These are phyloP conservation scores for Serranus cabrilla DNA, from an alignment of 2,797 vertebrate species.

Conservation along the genomic window DNA sequence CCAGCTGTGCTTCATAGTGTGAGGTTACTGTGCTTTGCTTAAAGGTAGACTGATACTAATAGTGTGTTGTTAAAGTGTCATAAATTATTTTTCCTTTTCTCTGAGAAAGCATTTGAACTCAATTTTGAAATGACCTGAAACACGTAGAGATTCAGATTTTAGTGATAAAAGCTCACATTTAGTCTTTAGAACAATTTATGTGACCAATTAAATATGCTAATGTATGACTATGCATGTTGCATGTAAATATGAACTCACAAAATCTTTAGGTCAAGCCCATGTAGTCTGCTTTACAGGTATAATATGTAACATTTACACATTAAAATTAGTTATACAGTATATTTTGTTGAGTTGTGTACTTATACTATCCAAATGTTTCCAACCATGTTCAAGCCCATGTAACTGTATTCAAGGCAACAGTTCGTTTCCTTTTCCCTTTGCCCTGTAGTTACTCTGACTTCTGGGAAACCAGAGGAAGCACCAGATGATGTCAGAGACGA, in stretches of 20 bases:
- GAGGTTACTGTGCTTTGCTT: not conserved
- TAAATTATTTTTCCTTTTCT: not conserved
- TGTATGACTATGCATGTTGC: not conserved
- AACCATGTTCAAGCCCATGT: too few species aligned
- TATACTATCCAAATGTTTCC: too few species aligned
- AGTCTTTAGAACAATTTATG: not conserved
- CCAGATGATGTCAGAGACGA: too few species aligned
- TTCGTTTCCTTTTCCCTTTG: too few species aligned
- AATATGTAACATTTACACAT: too few species aligned
- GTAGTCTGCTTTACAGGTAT: too few species aligned
- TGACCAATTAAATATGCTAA: not conserved
- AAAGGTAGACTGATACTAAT: not conserved
- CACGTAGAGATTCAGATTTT: too few species aligned
- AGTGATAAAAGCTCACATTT: not conserved
- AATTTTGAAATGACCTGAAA: conserved; percentile 1
- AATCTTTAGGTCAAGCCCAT: not conserved
- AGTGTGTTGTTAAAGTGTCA: not conserved
- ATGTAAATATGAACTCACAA: not conserved
- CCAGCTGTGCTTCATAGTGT: not conserved
- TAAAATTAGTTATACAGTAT: too few species aligned
- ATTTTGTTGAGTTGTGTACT: too few species aligned
- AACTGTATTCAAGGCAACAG: too few species aligned
- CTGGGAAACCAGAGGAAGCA: too few species aligned
- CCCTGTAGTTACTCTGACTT: too few species aligned
- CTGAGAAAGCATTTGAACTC: not conserved